Base-by-base conservation (phyloP, 2,797 vertebrate genomes). In the Melanotaenia boesemani region DNA sequence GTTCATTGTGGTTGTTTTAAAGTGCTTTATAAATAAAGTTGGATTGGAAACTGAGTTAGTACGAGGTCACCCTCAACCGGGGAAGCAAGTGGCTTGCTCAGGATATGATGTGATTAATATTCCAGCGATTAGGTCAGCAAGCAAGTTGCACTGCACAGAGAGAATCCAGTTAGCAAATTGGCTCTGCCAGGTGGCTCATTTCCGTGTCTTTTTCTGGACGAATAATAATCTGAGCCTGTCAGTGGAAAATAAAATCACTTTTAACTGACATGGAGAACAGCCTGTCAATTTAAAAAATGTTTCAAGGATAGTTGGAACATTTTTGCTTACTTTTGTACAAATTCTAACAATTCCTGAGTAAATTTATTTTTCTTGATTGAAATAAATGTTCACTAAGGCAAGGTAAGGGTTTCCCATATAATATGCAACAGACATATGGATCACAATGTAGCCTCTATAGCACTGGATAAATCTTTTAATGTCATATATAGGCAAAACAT, bases 201-300 rank as follows among this genome's bases (percentile, higher is more conserved):
- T 24, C 11, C 9, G 50, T 24, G 50, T 10, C 50, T 24, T 24
- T 54, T 24, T 54, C n/a, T 12, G 10, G 50, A 54, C 22, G 9
- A 5, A 46, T 46, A 16, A 46, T 6, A 46, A 54, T 22, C 20
- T 3, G n/a, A 54, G 50, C 50, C 50, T 24, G 50, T 24, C 22
- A 24, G 2, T 54, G 50, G n/a, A 22, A 54, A 54, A 24, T 24
- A 54, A 24, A 54, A 66, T 24, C 36, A 12, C 36, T 66, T 67
- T 67, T 26, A 58, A 67, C 16, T 58, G 56, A 44, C 55, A 44
- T 57, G 65, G 30, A 57, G 11, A 46, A 30, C 16, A 7, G 6
- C 46, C 20, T 48, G 11, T 39, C 37, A 39, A 39, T 39, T 0
- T 11, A 39, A 39, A 39, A 39, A 39, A 39, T 39, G 37, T 39